Evolutionary conservation across 2,888 invertebrate genomes (phyloP).

Genomic region (Agrotis puta): DNA sequence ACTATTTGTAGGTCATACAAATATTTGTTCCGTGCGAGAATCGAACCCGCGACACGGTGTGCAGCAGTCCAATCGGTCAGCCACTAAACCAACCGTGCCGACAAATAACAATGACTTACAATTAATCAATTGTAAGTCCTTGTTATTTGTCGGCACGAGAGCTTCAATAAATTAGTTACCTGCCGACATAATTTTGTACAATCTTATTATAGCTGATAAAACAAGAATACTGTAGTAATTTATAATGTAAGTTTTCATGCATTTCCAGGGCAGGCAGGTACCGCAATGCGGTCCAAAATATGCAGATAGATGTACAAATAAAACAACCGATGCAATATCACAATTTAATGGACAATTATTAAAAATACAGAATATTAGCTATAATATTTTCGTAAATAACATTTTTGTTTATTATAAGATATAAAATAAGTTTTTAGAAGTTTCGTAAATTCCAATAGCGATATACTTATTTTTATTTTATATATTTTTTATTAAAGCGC

Average conservation of each 20-base stretch:
- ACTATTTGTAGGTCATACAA: no score
- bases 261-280: constrained; percentile 10
- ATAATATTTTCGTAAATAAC: constrained; percentile 70
- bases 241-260: background rate
- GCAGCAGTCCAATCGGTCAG: no score
- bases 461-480: constrained; percentile 52
- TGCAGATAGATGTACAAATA: constrained; percentile 23
- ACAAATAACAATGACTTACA: no score
- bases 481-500: constrained; percentile 50
- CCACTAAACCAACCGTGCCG: no score
- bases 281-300: constrained; percentile 49
- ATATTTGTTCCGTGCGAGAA: no score
- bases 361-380: constrained; percentile 72
- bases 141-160: no score
- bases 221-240: background rate
- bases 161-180: no score
- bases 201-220: background rate
- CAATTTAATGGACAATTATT: constrained; percentile 89
- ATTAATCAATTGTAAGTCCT: no score
- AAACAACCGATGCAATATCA: constrained; percentile 79
- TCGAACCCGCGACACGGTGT: no score
- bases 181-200: background rate
- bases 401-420: constrained; percentile 58
- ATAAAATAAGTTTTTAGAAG: constrained; percentile 63
- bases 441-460: constrained; percentile 65